Base-by-base conservation (phyloP, 2,888 invertebrate species). In the Allygus modestus region DNA sequence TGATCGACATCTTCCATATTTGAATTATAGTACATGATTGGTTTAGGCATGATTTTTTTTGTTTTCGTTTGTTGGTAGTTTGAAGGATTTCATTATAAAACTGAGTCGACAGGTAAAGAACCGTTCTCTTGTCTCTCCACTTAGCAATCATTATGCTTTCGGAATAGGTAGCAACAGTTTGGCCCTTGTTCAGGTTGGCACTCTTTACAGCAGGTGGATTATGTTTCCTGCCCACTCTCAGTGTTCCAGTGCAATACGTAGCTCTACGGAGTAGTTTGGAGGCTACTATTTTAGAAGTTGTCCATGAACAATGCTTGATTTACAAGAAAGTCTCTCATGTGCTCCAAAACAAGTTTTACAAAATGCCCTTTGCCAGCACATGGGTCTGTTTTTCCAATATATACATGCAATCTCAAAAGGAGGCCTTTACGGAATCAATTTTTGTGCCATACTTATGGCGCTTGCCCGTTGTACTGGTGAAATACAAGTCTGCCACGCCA, bases 311-410 rank as follows among this genome's bases (percentile, higher is more conserved):
- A 58, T 9, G 31, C 15, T 11, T 81, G 58, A 12, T 81, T 81
- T 0, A n/a, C 46, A 0, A 58, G 17, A 5, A 54, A 20, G 28
- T 31, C 58, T 7, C 17, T 37, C 33, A 17, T 31, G 20, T 58
- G 26, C 20, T 81, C 7, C 58, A 31, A 17, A 15, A 86, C 84
- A 0, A 85, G 43, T 77, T 85, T 85, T 82, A 11, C 79, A 75
- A 23, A 79, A 77, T 73, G 84, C 46, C 20, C 58, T 58, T 69
- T 85, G 5, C 88, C 75, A 87, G 81, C 33, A 4, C 1, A 4
- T 0, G n/a, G 1, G n/a, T 58, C 33, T 7, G 1, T 15, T 33
- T 81, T 81, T 0, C 31, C 37, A 2, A 12, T 58, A 23, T 58
- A 23, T 5, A 58, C 58, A 58, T 58, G 23, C 15, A 58, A 58